A percentile compares a stretch with the other conserved stretches of the same genome.
Evolutionary conservation across 2,888 invertebrate species (phyloP).

Genomic region (Teinopalpus imperialis): DNA sequence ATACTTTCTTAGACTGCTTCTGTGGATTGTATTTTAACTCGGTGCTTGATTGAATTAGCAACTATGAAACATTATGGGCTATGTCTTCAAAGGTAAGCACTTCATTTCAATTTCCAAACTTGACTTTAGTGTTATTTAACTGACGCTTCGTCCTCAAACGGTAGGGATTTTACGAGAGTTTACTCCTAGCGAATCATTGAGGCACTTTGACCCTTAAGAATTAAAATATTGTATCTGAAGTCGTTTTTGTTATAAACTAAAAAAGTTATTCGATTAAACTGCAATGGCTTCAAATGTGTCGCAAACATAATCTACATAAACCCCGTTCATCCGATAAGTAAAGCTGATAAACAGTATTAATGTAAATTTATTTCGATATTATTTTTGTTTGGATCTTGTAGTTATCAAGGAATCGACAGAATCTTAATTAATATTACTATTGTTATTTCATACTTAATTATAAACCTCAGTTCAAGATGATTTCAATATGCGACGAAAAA

Average conservation of each 20-base stretch:
- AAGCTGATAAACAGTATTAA: not conserved
- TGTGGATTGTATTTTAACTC: constrained; percentile 47
- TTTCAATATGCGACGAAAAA: too few relatives aligned
- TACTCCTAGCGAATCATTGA: too few relatives aligned
- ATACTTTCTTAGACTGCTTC: constrained; percentile 43
- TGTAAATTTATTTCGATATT: not conserved
- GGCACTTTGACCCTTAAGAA: too few relatives aligned
- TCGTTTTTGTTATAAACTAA: constrained; percentile 4
- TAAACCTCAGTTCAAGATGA: too few relatives aligned
- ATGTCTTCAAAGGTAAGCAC: constrained; percentile 22
- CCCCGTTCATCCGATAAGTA: constrained; percentile 25
- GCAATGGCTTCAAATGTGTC: constrained; percentile 35
- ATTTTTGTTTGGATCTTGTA: too few relatives aligned
- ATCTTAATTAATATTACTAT: too few relatives aligned
- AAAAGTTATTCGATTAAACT: constrained; percentile 24
- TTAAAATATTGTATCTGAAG: constrained; percentile 4
- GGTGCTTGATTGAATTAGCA: constrained; percentile 33
- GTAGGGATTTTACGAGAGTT: not conserved
- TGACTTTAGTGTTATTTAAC: constrained; percentile 11
- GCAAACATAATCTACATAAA: constrained; percentile 34
- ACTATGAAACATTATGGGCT: constrained; percentile 14
- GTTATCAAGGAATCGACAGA: too few relatives aligned
- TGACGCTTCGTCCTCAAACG: not conserved
- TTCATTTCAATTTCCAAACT: constrained; percentile 3
- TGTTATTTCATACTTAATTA: too few relatives aligned